phyloP scores from a whole-genome alignment of 2,797 vertebrate species.

The Liasis olivaceus region DNA sequence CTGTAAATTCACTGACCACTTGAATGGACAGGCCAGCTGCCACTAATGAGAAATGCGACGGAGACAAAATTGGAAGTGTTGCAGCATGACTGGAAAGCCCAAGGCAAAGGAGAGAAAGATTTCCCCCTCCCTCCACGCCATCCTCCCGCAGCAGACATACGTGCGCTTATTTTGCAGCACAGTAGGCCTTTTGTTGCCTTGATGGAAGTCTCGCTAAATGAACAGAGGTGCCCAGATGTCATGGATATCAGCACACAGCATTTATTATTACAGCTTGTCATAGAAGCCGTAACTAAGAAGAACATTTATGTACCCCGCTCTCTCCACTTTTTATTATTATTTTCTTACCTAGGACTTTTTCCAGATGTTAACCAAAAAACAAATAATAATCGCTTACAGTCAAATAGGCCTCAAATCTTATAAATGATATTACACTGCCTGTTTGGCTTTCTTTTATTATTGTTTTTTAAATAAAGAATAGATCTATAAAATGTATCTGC shows the following conservation, averaged over 20 bases:
- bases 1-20: background rate
- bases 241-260: background rate
- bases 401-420: background rate
- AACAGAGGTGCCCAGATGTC: background rate
- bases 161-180: background rate
- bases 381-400: background rate
- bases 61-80: constrained; percentile 13
- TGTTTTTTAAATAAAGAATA: background rate
- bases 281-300: background rate
- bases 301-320: background rate
- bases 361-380: too few relatives aligned
- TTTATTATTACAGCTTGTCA: background rate
- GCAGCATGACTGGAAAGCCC: rapidly evolving
- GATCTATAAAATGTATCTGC: background rate
- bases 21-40: constrained; percentile 16
- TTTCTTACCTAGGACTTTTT: background rate
- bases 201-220: background rate
- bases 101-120: background rate
- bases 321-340: background rate
- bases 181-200: background rate
- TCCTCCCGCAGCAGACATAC: background rate
- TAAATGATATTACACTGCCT: background rate
- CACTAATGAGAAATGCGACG: constrained; percentile 2
- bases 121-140: background rate
- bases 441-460: background rate